Evolutionary conservation across 2,797 vertebrate species (phyloP).

Genomic region (Cetoscarus ocellatus): DNA sequence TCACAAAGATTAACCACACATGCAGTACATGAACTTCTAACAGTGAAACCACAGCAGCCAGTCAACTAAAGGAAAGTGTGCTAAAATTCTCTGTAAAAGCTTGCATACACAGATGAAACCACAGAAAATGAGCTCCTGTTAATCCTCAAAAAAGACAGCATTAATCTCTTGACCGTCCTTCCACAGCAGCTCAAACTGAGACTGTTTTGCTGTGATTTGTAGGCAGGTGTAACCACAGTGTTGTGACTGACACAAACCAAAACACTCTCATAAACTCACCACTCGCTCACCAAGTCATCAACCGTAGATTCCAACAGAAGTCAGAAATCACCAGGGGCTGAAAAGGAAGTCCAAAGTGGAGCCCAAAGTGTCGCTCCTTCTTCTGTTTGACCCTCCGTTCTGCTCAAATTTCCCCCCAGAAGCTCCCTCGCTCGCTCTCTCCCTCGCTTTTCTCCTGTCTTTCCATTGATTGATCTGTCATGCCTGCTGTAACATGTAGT

Average conservation of each 20-base stretch:
- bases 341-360: slow-evolving; percentile 9
- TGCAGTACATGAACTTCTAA: neutral
- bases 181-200: neutral
- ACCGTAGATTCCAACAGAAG: neutral
- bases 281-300: slow-evolving; percentile 62
- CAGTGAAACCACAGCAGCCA: neutral
- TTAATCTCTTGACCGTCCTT: neutral
- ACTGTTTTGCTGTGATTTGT: neutral
- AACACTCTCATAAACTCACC: neutral
- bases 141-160: neutral
- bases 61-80: neutral
- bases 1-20: neutral
- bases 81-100: no score
- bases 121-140: neutral
- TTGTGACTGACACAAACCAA: slow-evolving; percentile 12
- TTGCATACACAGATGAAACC: no score
- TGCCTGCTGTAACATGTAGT: slow-evolving; percentile 64
- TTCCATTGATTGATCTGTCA: slow-evolving; percentile 41
- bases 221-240: neutral
- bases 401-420: slow-evolving; percentile 4
- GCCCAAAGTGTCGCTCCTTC: neutral
- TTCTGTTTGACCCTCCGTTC: neutral
- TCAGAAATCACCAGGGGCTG: neutral
- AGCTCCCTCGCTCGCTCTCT: neutral
- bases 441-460: neutral